phyloP scores from a whole-genome alignment of 2,888 invertebrate species.

The Bugula neritina region DNA sequence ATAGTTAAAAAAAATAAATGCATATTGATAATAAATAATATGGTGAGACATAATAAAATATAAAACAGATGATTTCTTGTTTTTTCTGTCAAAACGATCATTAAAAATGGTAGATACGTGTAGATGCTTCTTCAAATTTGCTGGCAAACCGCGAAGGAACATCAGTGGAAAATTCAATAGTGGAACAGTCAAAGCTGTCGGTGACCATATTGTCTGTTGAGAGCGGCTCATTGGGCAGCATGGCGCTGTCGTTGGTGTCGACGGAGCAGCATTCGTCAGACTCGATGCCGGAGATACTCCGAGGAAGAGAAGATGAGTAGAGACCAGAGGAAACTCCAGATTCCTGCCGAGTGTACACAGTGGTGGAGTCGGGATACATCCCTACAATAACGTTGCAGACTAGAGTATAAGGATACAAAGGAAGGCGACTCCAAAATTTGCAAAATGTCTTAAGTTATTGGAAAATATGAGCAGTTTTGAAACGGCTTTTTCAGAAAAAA shows the following conservation, averaged over 20 bases:
- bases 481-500: too few species aligned
- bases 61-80: too few species aligned
- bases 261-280: neutral
- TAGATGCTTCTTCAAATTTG: neutral
- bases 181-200: neutral
- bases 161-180: neutral
- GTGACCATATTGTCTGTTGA: neutral
- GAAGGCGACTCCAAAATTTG: too few species aligned
- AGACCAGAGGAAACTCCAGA: neutral
- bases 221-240: too few species aligned
- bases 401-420: too few species aligned
- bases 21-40: neutral
- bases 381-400: too few species aligned
- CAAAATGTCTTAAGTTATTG: too few species aligned
- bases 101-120: neutral
- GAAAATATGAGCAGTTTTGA: too few species aligned
- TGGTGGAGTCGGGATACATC: too few species aligned
- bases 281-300: neutral
- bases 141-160: too few species aligned
- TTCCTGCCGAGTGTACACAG: neutral
- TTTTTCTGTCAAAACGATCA: neutral
- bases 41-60: neutral
- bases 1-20: neutral
- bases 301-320: neutral
- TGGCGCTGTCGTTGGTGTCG: neutral